Conservation (phyloP, 2,113 vertebrate genomes). For the Podarcis raffonei region DNA sequence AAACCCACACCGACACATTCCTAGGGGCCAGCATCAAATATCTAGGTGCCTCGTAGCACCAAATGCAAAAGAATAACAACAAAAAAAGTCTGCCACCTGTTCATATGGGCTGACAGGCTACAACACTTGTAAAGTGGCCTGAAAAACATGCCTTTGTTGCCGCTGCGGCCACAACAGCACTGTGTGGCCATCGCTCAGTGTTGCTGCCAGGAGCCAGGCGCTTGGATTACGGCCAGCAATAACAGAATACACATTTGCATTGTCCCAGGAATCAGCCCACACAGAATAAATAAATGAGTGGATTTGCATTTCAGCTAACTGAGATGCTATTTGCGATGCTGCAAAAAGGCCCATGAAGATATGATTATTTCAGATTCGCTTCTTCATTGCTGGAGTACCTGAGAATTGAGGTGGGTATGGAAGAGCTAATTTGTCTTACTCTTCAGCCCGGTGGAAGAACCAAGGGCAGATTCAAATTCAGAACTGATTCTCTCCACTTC, state of each 20-base stretch:
- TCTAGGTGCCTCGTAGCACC: background rate
- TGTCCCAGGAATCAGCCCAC: slow-evolving; percentile 16
- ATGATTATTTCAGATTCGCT: background rate
- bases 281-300: background rate
- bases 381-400: rapidly evolving
- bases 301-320: background rate
- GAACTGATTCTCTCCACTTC: background rate
- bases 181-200: slow-evolving; percentile 36
- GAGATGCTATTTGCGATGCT: slow-evolving; percentile 18
- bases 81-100: background rate
- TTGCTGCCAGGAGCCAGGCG: slow-evolving; percentile 42
- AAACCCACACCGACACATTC: background rate
- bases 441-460: background rate
- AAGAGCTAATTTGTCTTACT: background rate
- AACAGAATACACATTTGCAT: slow-evolving; percentile 58
- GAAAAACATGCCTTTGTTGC: background rate
- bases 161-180: background rate
- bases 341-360: slow-evolving; percentile 7
- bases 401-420: background rate
- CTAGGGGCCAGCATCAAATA: background rate
- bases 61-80: background rate
- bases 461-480: background rate
- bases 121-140: background rate
- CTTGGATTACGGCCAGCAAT: slow-evolving; percentile 56
- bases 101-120: background rate